A percentile compares a stretch with the other conserved stretches of the same genome.
phyloP scores from a whole-genome alignment of 2,888 invertebrate species.

The Bellardia pandia region DNA sequence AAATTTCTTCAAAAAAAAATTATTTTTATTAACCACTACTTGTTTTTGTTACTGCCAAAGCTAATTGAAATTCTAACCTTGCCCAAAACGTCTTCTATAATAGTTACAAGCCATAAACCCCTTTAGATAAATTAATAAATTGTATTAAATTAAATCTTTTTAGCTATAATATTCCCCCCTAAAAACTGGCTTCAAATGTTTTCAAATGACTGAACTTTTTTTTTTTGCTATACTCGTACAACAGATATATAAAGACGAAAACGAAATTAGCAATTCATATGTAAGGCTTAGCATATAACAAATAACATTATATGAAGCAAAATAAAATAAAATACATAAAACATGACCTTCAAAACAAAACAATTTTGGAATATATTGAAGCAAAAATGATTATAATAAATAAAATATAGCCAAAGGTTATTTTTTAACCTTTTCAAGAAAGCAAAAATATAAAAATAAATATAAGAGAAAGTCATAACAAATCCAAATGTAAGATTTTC shows the following conservation, averaged over 20 bases:
- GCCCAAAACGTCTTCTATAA: neutral
- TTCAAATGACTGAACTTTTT: slow-evolving; percentile 13
- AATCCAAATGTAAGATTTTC: slow-evolving; percentile 17
- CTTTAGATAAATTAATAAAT: slow-evolving; percentile 35
- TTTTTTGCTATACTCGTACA: too few species aligned
- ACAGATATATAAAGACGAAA: neutral
- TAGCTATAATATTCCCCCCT: neutral
- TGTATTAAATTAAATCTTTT: slow-evolving; percentile 50
- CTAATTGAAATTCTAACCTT: slow-evolving; percentile 36
- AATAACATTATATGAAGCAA: neutral
- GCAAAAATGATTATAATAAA: slow-evolving; percentile 45
- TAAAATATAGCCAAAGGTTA: slow-evolving; percentile 65
- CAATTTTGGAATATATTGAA: neutral
- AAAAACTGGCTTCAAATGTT: neutral
- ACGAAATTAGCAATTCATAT: slow-evolving; percentile 54
- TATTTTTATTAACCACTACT: slow-evolving; percentile 10
- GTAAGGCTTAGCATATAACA: neutral
- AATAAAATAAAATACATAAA: slow-evolving; percentile 19
- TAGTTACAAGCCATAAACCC: neutral
- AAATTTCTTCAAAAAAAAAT: neutral
- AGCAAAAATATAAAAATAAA: neutral
- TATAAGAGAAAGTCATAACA: slow-evolving; percentile 24
- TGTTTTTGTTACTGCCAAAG: neutral
- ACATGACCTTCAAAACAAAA: slow-evolving; percentile 48
- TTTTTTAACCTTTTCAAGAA: slow-evolving; percentile 44